Evolutionary conservation across 2,797 vertebrate genomes (phyloP), one percentile per base, ranked within the genome.

Genomic region (Sitta carolinensis): DNA sequence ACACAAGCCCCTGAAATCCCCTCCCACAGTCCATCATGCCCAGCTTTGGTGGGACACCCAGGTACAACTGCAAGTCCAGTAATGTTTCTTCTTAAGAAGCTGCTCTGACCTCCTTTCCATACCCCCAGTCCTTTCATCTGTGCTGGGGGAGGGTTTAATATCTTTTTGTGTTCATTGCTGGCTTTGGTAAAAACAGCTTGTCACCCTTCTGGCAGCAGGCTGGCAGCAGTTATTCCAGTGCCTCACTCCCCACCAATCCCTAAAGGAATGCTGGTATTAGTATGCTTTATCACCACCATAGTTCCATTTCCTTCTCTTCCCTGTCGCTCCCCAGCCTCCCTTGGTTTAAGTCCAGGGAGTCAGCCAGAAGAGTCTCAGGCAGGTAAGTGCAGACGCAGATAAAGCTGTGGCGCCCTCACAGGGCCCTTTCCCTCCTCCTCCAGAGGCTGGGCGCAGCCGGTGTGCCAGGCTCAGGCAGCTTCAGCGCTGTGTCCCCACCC

Each of bases 221-320:
- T 76, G 79, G 68, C 38, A 84, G 43, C 16, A 13, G 12, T 76
- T 58, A 19, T 16, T 66, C 25, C 63, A 84, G 47, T 22, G 47
- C 48, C 42, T 74, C 0, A 0, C 36, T 83, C 43, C 34, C 29
- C 43, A 61, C 13, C 0, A 0, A 74, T 48, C n/a, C 23, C 34
- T 82, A 47, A 47, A 87, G 51, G n/a, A 45, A 83, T 7, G 0
- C 3, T 8, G 1, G 27, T n/a, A 61, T 61, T 74, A 57, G 62
- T 11, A 62, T 38, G 51, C 43, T 84, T 87, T 69, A 51, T 43
- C 7, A 2, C 73, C 5, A 0, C 14, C 17, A 4, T 3, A 26
- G 18, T 79, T 74, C 52, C 11, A 19, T 69, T 89, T 85, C 40
- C 30, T 87, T n/a, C 47, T 47, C 48, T 75, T 69, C 69, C 55